Evolutionary conservation across 2,888 invertebrate genomes (phyloP).

Genomic region (Heteromurus nitidus): DNA sequence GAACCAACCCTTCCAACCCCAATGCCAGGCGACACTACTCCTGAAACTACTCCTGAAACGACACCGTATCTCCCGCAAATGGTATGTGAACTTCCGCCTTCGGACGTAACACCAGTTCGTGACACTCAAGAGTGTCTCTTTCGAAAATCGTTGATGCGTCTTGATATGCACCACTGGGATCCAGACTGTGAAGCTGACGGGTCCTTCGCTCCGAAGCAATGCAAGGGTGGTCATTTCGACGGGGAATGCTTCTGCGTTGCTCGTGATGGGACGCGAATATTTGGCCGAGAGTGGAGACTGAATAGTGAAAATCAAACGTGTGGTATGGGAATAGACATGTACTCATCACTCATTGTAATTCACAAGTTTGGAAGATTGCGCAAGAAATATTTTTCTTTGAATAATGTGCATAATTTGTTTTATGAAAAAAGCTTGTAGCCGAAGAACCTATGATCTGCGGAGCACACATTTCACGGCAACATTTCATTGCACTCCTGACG

Average conservation of each 20-base stretch:
- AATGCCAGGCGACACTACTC: no score
- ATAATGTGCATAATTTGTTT: not conserved
- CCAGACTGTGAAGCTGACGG: conserved; percentile 79
- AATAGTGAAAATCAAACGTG: conserved; percentile 81
- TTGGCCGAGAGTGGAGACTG: conserved; percentile 81
- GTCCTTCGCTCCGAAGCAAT: conserved; percentile 80
- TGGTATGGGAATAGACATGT: no score
- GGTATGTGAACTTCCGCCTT: conserved; percentile 18
- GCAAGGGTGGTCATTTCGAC: conserved; percentile 78
- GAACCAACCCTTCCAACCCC: no score
- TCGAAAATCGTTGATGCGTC: conserved; percentile 31
- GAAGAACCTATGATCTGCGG: conserved; percentile 60
- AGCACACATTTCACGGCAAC: conserved; percentile 76
- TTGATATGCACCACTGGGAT: conserved; percentile 69
- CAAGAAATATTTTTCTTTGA: conserved; percentile 68
- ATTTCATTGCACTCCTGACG: conserved; percentile 81
- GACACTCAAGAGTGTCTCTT: conserved; percentile 40
- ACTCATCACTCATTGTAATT: no score
- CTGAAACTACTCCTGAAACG: not conserved
- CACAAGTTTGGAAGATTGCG: no score
- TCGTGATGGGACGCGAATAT: conserved; percentile 80
- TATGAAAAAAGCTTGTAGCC: conserved; percentile 67
- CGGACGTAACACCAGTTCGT: not conserved
- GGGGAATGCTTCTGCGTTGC: conserved; percentile 82
- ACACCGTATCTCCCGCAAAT: no score